These are phyloP conservation scores for Zygaena filipendulae DNA, from an alignment of 2,888 invertebrate genomes.

Conservation along the genomic window DNA sequence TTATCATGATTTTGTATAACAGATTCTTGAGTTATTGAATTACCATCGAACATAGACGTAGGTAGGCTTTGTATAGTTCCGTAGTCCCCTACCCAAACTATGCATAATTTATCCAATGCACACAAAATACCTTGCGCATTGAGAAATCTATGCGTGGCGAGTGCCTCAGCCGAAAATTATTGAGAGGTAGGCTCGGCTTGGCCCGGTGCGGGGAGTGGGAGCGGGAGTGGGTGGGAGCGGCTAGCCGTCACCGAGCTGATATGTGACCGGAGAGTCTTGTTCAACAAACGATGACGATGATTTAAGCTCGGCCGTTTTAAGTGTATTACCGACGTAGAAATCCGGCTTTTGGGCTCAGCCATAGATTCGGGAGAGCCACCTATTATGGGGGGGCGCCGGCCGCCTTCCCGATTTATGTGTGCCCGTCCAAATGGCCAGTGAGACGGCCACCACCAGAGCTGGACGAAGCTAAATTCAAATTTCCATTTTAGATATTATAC, in stretches of 20 bases:
- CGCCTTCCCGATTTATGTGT: constrained; percentile 53
- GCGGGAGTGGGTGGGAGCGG: constrained; percentile 20
- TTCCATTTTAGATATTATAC: too few species aligned
- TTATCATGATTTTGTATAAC: too few species aligned
- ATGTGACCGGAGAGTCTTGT: constrained; percentile 69
- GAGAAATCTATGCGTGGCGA: constrained; percentile 58
- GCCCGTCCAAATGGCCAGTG: too few species aligned
- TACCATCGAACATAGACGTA: too few species aligned
- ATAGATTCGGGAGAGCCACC: constrained; percentile 60
- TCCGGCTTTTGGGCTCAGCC: constrained; percentile 59
- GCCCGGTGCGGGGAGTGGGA: constrained; percentile 16
- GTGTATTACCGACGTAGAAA: constrained; percentile 64
- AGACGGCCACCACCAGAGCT: too few species aligned
- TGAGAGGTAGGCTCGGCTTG: constrained; percentile 25
- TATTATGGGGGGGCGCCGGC: constrained; percentile 49
- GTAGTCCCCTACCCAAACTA: too few species aligned
- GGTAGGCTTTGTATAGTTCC: too few species aligned
- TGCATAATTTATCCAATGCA: too few species aligned
- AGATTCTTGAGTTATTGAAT: too few species aligned
- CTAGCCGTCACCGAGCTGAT: constrained; percentile 51
- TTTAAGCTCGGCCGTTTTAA: constrained; percentile 67
- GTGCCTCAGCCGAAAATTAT: constrained; percentile 55
- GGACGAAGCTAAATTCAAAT: too few species aligned
- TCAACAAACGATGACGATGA: constrained; percentile 70
- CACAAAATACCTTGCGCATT: too few species aligned